A percentile compares a stretch with the other conserved stretches of the same genome.
phyloP scores from a whole-genome alignment of 2,797 vertebrate species.

The Pseudomugil gertrudae region DNA sequence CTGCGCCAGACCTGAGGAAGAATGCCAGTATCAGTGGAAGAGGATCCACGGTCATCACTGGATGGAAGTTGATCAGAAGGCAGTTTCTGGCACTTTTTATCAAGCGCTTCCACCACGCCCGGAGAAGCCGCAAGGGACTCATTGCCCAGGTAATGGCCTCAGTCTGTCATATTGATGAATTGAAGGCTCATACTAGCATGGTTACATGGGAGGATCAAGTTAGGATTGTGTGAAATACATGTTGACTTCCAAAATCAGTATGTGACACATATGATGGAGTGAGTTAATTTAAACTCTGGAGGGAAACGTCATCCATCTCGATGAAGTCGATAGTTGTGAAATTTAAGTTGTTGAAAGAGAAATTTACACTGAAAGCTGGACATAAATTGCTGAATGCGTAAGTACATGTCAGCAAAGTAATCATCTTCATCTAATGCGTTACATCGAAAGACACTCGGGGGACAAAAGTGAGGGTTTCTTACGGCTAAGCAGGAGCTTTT shows the following conservation, averaged over 20 bases:
- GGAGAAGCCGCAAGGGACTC: conserved; percentile 93
- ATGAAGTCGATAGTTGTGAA: conserved; percentile 38
- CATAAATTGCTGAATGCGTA: conserved; percentile 27
- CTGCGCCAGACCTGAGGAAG: conserved; percentile 75
- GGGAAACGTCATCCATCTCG: conserved; percentile 52
- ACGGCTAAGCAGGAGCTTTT: neutral
- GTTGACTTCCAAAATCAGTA: conserved; percentile 67
- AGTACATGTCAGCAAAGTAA: conserved; percentile 22
- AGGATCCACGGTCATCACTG: conserved; percentile 89
- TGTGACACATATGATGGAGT: conserved; percentile 60
- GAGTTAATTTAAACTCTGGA: conserved; percentile 52
- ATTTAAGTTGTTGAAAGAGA: conserved; percentile 45
- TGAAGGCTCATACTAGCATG: conserved; percentile 49
- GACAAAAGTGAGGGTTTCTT: conserved; percentile 12
- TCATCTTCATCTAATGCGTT: conserved; percentile 22
- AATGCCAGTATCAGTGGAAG: conserved; percentile 83
- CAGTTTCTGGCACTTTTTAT: conserved; percentile 95
- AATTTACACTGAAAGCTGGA: conserved; percentile 13
- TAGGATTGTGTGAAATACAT: conserved; percentile 59
- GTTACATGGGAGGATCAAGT: conserved; percentile 61
- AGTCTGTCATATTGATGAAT: conserved; percentile 73
- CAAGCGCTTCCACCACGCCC: conserved; percentile 95
- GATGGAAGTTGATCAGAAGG: conserved; percentile 89
- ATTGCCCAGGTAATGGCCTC: conserved; percentile 91
- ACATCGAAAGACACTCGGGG: neutral